Percentiles rank a stretch among this genome's conserved stretches.
phyloP scores from a whole-genome alignment of 1,140 invertebrate species.

The Drosophila takahashii region DNA sequence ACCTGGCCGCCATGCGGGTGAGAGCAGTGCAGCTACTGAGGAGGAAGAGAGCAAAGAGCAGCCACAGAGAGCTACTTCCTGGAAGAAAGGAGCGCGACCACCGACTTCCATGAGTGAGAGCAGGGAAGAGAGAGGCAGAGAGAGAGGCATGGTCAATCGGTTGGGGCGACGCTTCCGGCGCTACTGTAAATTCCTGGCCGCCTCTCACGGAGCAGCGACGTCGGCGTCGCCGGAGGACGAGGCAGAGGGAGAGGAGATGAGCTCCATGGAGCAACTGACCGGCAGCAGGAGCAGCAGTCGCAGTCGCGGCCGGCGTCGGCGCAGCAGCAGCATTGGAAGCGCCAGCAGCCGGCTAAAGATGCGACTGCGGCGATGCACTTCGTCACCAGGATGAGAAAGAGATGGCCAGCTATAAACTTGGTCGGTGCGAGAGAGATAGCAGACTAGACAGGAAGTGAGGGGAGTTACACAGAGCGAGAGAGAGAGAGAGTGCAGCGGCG shows the following conservation, averaged over 20 bases:
- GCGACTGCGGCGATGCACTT: constrained; percentile 64
- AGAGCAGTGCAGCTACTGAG: background rate
- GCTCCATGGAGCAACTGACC: constrained; percentile 64
- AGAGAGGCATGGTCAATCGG: constrained; percentile 54
- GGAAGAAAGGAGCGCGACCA: background rate
- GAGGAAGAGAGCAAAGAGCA: background rate
- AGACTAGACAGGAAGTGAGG: constrained; percentile 29
- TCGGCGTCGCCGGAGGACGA: too few relatives aligned
- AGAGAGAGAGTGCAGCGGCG: background rate
- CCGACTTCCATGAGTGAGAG: background rate
- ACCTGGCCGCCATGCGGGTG: background rate
- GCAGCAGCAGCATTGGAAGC: constrained; percentile 62
- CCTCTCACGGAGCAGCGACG: background rate
- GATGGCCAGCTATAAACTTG: constrained; percentile 16
- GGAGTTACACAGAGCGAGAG: background rate
- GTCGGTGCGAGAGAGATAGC: constrained; percentile 27
- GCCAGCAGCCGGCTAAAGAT: constrained; percentile 63
- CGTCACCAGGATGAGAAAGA: constrained; percentile 60
- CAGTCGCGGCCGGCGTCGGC: constrained; percentile 60
- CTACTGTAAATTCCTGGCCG: constrained; percentile 39
- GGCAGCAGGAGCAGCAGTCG: constrained; percentile 50
- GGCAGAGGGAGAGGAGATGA: constrained; percentile 23
- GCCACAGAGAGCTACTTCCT: background rate
- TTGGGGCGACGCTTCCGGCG: constrained; percentile 56
- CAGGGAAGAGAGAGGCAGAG: background rate